These are phyloP conservation scores for Anoplius nigerrimus DNA, from an alignment of 2,888 invertebrate genomes.

Conservation along the genomic window DNA sequence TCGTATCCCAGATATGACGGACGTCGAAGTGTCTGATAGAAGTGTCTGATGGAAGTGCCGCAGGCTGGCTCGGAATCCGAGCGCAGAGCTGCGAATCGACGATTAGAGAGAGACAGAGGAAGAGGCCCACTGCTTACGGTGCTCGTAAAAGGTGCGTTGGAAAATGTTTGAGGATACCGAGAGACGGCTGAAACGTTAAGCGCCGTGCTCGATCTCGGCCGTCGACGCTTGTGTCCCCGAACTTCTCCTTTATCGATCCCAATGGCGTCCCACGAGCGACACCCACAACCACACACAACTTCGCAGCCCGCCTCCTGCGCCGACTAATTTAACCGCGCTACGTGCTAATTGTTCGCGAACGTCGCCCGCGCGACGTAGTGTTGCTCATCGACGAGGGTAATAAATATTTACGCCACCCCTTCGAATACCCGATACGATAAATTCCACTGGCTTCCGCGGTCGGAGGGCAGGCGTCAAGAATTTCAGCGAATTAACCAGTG, in stretches of 20 bases:
- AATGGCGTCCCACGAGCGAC: background rate
- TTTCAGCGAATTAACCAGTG: no score
- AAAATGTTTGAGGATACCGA: constrained; percentile 33
- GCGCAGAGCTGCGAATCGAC: background rate
- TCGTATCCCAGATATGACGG: no score
- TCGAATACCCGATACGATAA: no score
- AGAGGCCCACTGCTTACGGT: constrained; percentile 41
- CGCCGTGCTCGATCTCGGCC: constrained; percentile 45
- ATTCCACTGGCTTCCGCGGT: no score
- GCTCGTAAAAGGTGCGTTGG: constrained; percentile 29
- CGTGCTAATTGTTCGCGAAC: constrained; percentile 2
- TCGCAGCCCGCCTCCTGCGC: background rate
- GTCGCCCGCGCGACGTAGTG: no score
- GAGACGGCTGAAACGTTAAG: constrained; percentile 12
- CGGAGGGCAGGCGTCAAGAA: no score
- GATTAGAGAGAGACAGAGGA: constrained; percentile 4
- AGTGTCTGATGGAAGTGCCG: no score
- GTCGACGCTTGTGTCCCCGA: constrained; percentile 42
- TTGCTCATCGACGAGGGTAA: no score
- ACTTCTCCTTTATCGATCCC: constrained; percentile 46
- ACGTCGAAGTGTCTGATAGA: no score
- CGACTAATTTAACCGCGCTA: background rate
- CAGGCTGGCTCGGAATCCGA: no score
- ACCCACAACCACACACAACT: background rate
- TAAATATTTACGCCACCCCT: no score